A percentile compares a stretch with the other conserved stretches of the same genome.
Evolutionary conservation across 2,797 vertebrate species (phyloP).

Genomic region (Mastacembelus armatus): DNA sequence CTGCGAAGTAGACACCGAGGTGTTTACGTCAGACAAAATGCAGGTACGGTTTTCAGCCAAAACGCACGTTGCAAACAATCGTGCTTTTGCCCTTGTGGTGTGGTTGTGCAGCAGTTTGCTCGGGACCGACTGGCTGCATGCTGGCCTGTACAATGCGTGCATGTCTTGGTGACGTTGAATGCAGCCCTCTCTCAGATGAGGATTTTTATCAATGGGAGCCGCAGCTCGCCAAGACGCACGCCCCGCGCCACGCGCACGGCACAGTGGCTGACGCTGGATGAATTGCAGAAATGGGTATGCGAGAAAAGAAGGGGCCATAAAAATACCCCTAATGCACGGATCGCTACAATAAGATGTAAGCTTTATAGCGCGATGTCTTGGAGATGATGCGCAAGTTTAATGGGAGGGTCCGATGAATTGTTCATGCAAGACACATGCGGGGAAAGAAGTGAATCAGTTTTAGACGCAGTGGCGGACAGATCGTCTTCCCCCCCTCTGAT

Average conservation of each 20-base stretch:
- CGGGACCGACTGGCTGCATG: conserved; percentile 42
- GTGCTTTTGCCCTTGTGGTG: conserved; percentile 23
- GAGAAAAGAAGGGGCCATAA: not conserved
- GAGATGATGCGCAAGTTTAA: conserved; percentile 30
- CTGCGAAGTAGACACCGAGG: conserved; percentile 86
- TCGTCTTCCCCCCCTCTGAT: not conserved
- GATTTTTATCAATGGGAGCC: conserved; percentile 85
- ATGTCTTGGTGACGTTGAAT: conserved; percentile 72
- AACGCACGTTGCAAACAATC: conserved; percentile 25
- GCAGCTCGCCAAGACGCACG: conserved; percentile 71
- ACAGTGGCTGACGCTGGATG: conserved; percentile 39
- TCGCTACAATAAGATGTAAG: conserved; percentile 2
- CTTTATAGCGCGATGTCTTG: conserved; percentile 17
- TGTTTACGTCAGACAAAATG: conserved; percentile 88
- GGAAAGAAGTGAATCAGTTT: conserved; percentile 47
- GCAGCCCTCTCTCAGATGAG: conserved; percentile 51
- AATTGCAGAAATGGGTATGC: conserved; percentile 42
- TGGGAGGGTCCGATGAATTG: conserved; percentile 37
- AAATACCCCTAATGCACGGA: conserved; percentile 19
- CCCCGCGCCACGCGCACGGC: conserved; percentile 37
- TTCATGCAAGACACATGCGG: conserved; percentile 56
- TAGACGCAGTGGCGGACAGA: conserved; percentile 68
- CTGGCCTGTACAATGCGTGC: conserved; percentile 47
- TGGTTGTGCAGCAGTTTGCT: conserved; percentile 39
- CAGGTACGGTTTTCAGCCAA: conserved; percentile 78